Evolutionary conservation across 2,113 vertebrate species (phyloP).

Genomic region (Myrmecophaga tridactyla): DNA sequence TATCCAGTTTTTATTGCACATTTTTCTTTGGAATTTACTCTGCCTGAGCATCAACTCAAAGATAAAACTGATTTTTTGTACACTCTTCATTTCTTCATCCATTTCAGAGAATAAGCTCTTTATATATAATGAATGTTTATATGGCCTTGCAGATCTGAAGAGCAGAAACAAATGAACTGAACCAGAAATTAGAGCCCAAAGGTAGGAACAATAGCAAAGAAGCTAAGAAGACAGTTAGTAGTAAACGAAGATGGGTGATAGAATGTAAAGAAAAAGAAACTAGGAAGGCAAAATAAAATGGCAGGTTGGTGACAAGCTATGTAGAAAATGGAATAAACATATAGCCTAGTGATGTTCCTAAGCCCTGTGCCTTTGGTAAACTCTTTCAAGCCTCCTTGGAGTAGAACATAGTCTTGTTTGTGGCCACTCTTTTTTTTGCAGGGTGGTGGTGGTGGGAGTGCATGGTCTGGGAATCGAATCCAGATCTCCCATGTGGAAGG

Average conservation of each 20-base stretch:
- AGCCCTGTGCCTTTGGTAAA: too few relatives aligned
- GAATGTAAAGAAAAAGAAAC: not conserved
- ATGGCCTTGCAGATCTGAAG: not conserved
- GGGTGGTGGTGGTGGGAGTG: too few relatives aligned
- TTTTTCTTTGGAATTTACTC: not conserved
- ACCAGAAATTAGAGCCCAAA: not conserved
- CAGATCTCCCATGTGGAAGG: too few relatives aligned
- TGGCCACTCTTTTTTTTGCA: not conserved
- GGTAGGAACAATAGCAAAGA: not conserved
- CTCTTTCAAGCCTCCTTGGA: not conserved
- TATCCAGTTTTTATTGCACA: not conserved
- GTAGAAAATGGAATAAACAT: not conserved
- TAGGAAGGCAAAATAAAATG: not conserved
- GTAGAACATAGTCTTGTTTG: not conserved
- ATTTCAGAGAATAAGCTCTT: slow-evolving; percentile 34
- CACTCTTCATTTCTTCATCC: not conserved
- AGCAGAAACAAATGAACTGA: slow-evolving; percentile 21
- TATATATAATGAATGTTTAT: not conserved
- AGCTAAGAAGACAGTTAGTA: not conserved
- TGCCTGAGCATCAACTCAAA: not conserved
- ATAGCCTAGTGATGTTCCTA: not conserved
- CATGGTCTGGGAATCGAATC: too few relatives aligned
- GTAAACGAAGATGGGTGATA: not conserved
- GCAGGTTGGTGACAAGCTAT: not conserved
- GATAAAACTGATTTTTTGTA: not conserved